A percentile compares a stretch with the other conserved stretches of the same genome.
These are phyloP conservation scores for Barnardius zonarius DNA, from an alignment of 2,113 vertebrate genomes.

Conservation along the genomic window DNA sequence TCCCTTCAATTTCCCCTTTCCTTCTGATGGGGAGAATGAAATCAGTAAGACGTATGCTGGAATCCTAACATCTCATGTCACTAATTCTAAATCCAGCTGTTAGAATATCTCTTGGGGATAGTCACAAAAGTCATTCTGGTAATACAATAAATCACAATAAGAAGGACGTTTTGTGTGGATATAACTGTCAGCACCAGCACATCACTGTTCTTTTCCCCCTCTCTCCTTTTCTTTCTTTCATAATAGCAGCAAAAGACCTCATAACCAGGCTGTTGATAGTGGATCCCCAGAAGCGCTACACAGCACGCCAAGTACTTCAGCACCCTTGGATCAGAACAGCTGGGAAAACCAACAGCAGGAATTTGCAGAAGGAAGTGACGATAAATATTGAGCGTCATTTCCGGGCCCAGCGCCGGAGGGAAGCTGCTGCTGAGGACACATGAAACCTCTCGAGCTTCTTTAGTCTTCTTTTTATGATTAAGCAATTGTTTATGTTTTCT, in stretches of 20 bases:
- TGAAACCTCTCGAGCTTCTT: not conserved
- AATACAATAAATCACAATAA: not conserved
- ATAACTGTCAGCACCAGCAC: not conserved
- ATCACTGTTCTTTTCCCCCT: not conserved
- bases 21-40: not conserved
- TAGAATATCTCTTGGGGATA: not conserved
- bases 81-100: not conserved
- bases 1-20: not conserved
- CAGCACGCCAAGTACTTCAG: slow-evolving; percentile 83
- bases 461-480: not conserved
- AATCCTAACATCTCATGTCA: not conserved
- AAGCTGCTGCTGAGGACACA: not conserved
- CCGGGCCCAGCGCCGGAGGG: slow-evolving; percentile 58
- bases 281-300: slow-evolving; percentile 84
- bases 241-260: slow-evolving; percentile 84
- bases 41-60: not conserved
- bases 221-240: not conserved
- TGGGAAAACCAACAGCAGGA: slow-evolving; percentile 60
- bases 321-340: slow-evolving; percentile 87
- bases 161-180: not conserved
- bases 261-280: slow-evolving; percentile 86
- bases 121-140: not conserved
- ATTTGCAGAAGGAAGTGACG: slow-evolving; percentile 73
- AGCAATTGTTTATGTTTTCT: not conserved
- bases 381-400: slow-evolving; percentile 62